phyloP scores from a whole-genome alignment of 2,113 vertebrate species.

The Semnopithecus entellus region DNA sequence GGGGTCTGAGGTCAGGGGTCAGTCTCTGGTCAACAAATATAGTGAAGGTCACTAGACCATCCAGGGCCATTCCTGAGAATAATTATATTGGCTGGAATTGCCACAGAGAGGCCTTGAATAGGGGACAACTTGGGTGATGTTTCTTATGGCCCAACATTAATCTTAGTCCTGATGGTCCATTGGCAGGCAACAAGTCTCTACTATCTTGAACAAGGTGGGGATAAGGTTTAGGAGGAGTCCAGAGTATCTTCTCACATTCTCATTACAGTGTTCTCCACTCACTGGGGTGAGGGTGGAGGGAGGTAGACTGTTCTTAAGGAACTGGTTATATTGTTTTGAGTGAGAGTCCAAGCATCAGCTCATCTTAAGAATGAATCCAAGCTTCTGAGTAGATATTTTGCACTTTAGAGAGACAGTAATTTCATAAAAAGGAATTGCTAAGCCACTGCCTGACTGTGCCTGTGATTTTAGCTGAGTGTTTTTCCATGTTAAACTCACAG shows the following conservation, averaged over 20 bases:
- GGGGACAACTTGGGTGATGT: neutral
- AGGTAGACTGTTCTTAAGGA: neutral
- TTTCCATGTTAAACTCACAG: slow-evolving; percentile 38
- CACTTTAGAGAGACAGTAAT: slow-evolving; percentile 42
- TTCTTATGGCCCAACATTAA: slow-evolving; percentile 1
- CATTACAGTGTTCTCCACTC: neutral
- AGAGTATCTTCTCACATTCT: neutral
- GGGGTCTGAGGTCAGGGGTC: neutral
- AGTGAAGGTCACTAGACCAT: neutral
- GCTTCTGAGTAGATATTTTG: slow-evolving; percentile 31
- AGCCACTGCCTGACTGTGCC: neutral
- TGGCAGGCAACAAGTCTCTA: neutral
- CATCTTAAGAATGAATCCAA: slow-evolving; percentile 42
- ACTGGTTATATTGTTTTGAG: neutral
- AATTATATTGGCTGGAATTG: no score
- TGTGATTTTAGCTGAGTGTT: slow-evolving; percentile 24
- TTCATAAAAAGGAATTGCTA: slow-evolving; percentile 57
- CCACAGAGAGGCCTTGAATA: neutral
- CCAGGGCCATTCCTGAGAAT: neutral
- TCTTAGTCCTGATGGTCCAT: neutral
- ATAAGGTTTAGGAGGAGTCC: neutral
- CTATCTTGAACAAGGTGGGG: neutral
- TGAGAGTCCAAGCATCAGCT: slow-evolving; percentile 39
- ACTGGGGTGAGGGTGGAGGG: neutral
- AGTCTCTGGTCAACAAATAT: neutral